Evolutionary conservation across 2,113 vertebrate genomes (phyloP).

Genomic region (Melierax canorus): DNA sequence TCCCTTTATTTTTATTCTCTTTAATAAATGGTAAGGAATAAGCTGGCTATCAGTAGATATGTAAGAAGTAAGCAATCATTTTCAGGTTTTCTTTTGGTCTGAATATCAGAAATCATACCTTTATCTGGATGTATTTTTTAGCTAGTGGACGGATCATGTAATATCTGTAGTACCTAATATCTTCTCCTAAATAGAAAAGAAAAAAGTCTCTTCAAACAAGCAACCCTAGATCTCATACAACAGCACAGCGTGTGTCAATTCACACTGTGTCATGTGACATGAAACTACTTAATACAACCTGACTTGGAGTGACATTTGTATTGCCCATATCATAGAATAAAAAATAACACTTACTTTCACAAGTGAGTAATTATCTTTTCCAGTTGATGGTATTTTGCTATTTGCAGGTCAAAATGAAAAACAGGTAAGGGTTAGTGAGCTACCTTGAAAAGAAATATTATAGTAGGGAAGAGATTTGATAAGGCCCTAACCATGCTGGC

Average conservation of each 20-base stretch:
- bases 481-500: background rate
- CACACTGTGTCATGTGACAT: conserved; percentile 67
- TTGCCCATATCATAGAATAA: conserved; percentile 48
- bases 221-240: conserved; percentile 68
- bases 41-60: background rate
- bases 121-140: background rate
- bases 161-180: conserved; percentile 19
- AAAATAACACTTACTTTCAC: conserved; percentile 68
- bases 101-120: background rate
- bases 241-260: conserved; percentile 73
- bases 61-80: background rate
- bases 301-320: conserved; percentile 67
- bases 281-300: conserved; percentile 70
- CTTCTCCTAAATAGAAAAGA: conserved; percentile 54
- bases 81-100: background rate
- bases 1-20: background rate
- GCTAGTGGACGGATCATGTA: conserved; percentile 10
- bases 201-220: conserved; percentile 62
- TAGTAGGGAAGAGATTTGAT: conserved; percentile 35
- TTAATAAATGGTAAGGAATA: background rate
- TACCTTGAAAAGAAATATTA: conserved; percentile 46
- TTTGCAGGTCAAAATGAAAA: conserved; percentile 72
- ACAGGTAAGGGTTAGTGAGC: conserved; percentile 59
- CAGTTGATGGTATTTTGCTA: conserved; percentile 68
- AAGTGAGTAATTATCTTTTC: conserved; percentile 73